Evolutionary conservation across 1,140 invertebrate species (phyloP).

Genomic region (Halictus rubicundus): DNA sequence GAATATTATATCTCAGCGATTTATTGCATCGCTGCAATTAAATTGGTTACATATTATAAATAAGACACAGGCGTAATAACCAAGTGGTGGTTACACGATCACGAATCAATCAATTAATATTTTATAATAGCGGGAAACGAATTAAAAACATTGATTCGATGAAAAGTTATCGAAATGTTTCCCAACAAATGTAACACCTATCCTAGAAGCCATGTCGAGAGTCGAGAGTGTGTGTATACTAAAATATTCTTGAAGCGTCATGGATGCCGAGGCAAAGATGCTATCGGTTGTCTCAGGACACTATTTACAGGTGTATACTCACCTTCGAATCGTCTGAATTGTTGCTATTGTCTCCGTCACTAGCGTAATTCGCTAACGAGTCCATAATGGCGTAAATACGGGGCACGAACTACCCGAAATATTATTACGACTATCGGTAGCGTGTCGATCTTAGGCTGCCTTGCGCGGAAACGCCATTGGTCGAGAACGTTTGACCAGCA

Average conservation of each 20-base stretch:
- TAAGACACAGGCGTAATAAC: neutral
- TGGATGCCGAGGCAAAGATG: neutral
- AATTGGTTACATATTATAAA: neutral
- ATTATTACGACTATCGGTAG: constrained; percentile 33
- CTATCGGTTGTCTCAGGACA: neutral
- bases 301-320: constrained; percentile 10
- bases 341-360: constrained; percentile 78
- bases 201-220: constrained; percentile 39
- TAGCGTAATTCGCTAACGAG: constrained; percentile 77
- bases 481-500: constrained; percentile 4
- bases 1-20: neutral
- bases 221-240: constrained; percentile 21
- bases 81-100: neutral
- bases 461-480: constrained; percentile 50
- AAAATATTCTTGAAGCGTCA: constrained; percentile 24
- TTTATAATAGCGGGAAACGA: neutral
- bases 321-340: constrained; percentile 77
- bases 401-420: constrained; percentile 36
- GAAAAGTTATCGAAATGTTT: neutral
- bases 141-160: neutral
- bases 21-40: neutral
- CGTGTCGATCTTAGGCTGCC: constrained; percentile 36
- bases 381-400: constrained; percentile 77
- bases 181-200: neutral
- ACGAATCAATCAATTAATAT: neutral